Conservation (phyloP, 2,888 invertebrate species). For the Drosophila demipolita region DNA sequence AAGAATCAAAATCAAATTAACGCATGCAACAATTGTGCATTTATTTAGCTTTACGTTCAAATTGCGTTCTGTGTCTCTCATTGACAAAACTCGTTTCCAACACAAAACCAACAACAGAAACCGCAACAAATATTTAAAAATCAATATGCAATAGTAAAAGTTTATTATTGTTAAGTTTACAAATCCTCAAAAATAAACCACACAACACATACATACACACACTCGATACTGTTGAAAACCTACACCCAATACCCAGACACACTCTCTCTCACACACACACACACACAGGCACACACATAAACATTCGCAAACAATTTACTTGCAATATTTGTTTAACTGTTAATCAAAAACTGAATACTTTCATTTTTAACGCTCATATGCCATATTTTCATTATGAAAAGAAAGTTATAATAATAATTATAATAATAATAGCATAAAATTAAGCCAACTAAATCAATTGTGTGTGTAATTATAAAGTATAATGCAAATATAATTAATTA, state of each 20-base stretch:
- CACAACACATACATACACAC: slow-evolving; percentile 27
- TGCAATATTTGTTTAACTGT: slow-evolving; percentile 71
- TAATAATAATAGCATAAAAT: slow-evolving; percentile 62
- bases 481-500: slow-evolving; percentile 69
- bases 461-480: slow-evolving; percentile 68
- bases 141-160: slow-evolving; percentile 65
- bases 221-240: slow-evolving; percentile 24
- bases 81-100: slow-evolving; percentile 44
- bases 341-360: slow-evolving; percentile 55
- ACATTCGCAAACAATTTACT: slow-evolving; percentile 46
- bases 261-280: slow-evolving; percentile 2
- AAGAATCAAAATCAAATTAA: slow-evolving; percentile 66
- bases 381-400: slow-evolving; percentile 75
- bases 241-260: slow-evolving; percentile 1
- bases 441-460: slow-evolving; percentile 68
- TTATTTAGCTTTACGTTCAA: slow-evolving; percentile 73
- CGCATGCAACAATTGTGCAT: slow-evolving; percentile 62
- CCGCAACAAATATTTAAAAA: slow-evolving; percentile 1
- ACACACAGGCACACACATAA: slow-evolving; percentile 19
- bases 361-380: slow-evolving; percentile 60
- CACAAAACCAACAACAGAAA: slow-evolving; percentile 26
- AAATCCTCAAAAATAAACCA: slow-evolving; percentile 15
- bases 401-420: slow-evolving; percentile 63
- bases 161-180: slow-evolving; percentile 73
- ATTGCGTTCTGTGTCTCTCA: slow-evolving; percentile 34